These are phyloP conservation scores for Aproaerema taeniolella DNA, from an alignment of 2,888 invertebrate genomes.

Conservation along the genomic window DNA sequence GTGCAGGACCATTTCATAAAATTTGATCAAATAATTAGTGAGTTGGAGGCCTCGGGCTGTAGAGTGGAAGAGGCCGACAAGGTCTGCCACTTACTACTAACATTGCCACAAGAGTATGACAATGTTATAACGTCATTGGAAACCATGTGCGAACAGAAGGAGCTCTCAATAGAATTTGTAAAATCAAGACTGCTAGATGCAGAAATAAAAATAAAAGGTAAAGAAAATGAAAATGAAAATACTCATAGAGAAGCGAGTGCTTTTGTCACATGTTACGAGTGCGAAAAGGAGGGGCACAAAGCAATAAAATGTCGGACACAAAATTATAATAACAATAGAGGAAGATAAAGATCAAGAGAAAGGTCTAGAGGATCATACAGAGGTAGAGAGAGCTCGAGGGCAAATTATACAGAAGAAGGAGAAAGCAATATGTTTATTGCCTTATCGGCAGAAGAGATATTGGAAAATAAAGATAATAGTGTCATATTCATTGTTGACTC, in stretches of 20 bases:
- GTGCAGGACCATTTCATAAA: constrained; percentile 9
- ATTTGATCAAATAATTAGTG: constrained; percentile 11
- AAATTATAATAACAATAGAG: too few relatives aligned
- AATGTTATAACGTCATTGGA: constrained; percentile 13
- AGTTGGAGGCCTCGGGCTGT: constrained; percentile 11
- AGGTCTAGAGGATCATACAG: too few relatives aligned
- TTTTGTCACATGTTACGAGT: constrained; percentile 3
- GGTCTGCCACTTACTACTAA: constrained; percentile 11
- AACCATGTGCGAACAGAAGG: constrained; percentile 5
- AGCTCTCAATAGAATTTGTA: constrained; percentile 12
- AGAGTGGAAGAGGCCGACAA: constrained; percentile 13
- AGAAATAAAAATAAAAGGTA: constrained; percentile 8
- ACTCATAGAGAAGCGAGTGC: too few relatives aligned
- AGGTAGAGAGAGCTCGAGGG: too few relatives aligned
- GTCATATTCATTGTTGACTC: constrained; percentile 10
- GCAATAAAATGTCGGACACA: not conserved
- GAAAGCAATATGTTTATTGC: too few relatives aligned
- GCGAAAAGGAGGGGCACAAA: not conserved
- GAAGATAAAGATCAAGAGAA: too few relatives aligned
- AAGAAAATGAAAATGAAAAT: not conserved
- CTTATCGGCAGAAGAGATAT: not conserved
- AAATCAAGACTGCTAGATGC: constrained; percentile 13
- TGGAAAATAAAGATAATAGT: not conserved
- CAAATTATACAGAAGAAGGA: too few relatives aligned
- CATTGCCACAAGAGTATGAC: constrained; percentile 7